Percentiles rank a stretch among this genome's conserved stretches.
These are phyloP conservation scores for Buteo buteo DNA, from an alignment of 2,113 vertebrate genomes.

Conservation along the genomic window DNA sequence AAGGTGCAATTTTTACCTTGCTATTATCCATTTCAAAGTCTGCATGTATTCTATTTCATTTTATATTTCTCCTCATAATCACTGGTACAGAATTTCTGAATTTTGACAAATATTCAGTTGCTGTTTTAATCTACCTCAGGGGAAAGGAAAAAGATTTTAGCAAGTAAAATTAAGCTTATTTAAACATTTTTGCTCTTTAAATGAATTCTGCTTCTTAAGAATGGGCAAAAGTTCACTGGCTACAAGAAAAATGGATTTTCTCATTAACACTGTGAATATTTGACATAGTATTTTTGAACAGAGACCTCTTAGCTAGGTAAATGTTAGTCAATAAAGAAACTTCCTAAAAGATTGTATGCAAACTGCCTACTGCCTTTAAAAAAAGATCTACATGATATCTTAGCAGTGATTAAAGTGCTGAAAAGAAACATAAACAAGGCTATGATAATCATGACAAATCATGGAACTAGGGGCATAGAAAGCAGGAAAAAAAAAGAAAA, in stretches of 20 bases:
- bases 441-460: neutral
- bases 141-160: neutral
- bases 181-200: slow-evolving; percentile 32
- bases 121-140: neutral
- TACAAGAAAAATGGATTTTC: slow-evolving; percentile 1
- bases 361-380: neutral
- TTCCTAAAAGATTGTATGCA: neutral
- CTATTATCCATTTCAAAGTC: neutral
- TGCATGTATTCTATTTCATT: neutral
- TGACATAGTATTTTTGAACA: slow-evolving; percentile 8
- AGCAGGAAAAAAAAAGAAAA: neutral
- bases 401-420: neutral
- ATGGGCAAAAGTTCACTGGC: neutral
- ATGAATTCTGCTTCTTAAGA: neutral
- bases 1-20: neutral
- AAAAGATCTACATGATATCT: neutral
- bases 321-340: slow-evolving; percentile 33
- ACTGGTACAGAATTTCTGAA: neutral
- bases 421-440: neutral
- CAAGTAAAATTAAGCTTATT: slow-evolving; percentile 38
- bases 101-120: neutral
- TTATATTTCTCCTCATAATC: neutral
- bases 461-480: accelerated
- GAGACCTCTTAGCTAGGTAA: neutral
- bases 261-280: slow-evolving; percentile 40